Evolutionary conservation across 2,888 invertebrate species (phyloP).

Genomic region (Dynastes tityus): DNA sequence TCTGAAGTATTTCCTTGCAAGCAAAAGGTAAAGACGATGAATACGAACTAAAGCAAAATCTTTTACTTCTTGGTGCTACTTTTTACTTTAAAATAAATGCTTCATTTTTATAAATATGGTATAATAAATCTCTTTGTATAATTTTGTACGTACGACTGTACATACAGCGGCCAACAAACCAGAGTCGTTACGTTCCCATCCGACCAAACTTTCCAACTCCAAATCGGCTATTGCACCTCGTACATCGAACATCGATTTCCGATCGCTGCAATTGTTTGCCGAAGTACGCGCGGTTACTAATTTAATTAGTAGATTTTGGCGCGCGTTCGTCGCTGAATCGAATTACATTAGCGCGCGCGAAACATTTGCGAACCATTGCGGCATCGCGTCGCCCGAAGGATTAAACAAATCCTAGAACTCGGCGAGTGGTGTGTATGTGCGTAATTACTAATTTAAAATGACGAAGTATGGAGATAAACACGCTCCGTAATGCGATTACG

Average conservation of each 20-base stretch:
- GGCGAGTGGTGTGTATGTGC: neutral
- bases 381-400: neutral
- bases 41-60: no score
- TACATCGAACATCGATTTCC: conserved; percentile 3
- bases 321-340: conserved; percentile 3
- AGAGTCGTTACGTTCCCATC: neutral
- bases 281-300: conserved; percentile 24
- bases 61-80: no score
- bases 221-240: neutral
- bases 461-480: neutral
- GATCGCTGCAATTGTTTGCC: conserved; percentile 13
- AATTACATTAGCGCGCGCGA: neutral
- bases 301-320: conserved; percentile 28
- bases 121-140: no score
- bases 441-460: conserved; percentile 18
- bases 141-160: no score
- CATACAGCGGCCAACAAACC: neutral
- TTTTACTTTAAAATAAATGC: no score
- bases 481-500: no score
- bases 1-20: no score
- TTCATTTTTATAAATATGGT: no score
- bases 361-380: neutral
- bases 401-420: neutral
- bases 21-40: no score
- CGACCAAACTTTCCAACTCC: neutral